A percentile compares a stretch with the other conserved stretches of the same genome.
phyloP scores from a whole-genome alignment of 2,113 vertebrate genomes.

The Formicarius rufipectus region DNA sequence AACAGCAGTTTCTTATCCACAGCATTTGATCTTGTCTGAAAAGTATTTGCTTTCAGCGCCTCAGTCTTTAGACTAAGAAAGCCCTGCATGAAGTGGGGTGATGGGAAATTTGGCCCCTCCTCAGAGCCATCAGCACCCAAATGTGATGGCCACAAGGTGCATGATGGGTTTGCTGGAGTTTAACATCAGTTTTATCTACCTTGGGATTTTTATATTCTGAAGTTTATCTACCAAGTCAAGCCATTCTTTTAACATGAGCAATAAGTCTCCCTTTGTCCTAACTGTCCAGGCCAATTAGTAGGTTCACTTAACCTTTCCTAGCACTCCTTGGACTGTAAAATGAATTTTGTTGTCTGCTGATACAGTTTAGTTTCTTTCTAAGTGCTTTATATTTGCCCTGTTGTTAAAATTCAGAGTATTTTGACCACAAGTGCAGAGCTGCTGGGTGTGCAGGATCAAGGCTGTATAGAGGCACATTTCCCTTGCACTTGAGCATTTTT shows the following conservation, averaged over 20 bases:
- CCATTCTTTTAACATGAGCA: not conserved
- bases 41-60: not conserved
- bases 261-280: not conserved
- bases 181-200: not conserved
- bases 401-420: not conserved
- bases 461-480: not conserved
- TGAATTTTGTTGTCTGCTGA: not conserved
- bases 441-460: not conserved
- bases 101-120: not conserved
- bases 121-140: not conserved
- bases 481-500: not conserved
- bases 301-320: not conserved
- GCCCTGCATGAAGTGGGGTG: not conserved
- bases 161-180: not conserved
- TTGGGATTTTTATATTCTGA: not conserved
- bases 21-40: not conserved
- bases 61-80: not conserved
- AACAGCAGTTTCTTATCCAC: not conserved
- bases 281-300: not conserved
- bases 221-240: not conserved
- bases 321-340: not conserved
- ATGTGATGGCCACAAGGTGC: accelerated
- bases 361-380: not conserved
- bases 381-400: not conserved
- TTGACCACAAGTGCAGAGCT: not conserved